Evolutionary conservation across 2,797 vertebrate species (phyloP).

Genomic region (Cossypha caffra): DNA sequence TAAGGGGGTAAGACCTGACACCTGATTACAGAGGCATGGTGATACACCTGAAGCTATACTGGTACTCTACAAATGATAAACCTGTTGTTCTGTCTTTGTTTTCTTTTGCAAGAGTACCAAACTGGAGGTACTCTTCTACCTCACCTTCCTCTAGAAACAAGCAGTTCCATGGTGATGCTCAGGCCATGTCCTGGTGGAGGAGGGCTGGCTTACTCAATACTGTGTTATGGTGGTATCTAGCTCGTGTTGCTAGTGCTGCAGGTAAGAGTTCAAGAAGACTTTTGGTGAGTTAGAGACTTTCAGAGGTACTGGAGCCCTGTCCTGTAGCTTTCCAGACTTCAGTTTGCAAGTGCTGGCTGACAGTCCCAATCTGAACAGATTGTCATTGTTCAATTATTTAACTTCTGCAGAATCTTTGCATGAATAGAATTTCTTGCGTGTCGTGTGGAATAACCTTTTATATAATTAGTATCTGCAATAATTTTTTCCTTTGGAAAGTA

Average conservation of each 20-base stretch:
- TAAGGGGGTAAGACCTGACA: neutral
- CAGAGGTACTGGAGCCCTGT: neutral
- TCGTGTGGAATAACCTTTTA: slow-evolving; percentile 44
- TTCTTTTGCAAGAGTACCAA: neutral
- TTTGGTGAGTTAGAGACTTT: neutral
- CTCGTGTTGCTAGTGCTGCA: neutral
- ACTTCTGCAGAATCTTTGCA: neutral
- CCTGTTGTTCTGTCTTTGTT: neutral
- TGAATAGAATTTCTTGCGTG: slow-evolving; percentile 53
- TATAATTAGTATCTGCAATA: slow-evolving; percentile 33
- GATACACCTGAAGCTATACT: neutral
- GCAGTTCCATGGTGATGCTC: neutral
- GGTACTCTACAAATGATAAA: neutral
- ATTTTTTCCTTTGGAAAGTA: slow-evolving; percentile 54
- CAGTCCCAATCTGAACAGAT: neutral
- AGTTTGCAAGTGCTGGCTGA: neutral
- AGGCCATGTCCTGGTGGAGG: neutral
- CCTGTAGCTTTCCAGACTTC: neutral
- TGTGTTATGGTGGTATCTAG: neutral
- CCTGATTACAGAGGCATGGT: neutral
- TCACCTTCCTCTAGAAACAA: neutral
- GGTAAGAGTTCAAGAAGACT: neutral
- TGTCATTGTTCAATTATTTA: slow-evolving; percentile 10
- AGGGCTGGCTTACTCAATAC: neutral
- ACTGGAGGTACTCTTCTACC: neutral